Evolutionary conservation across 2,888 invertebrate species (phyloP).

Genomic region (Dryococelus australis): DNA sequence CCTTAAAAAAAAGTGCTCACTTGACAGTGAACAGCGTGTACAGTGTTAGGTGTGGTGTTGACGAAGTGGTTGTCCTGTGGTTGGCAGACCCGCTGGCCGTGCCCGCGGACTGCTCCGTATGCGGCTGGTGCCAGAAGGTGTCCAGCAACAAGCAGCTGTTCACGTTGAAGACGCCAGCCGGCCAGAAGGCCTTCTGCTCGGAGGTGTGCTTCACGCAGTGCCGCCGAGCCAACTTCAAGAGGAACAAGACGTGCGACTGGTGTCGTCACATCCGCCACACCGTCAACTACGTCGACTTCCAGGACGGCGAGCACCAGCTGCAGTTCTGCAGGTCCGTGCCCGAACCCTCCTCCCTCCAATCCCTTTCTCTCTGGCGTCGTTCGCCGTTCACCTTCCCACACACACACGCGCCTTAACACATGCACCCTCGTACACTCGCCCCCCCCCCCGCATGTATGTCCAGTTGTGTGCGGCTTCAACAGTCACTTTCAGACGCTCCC

Average conservation of each 20-base stretch:
- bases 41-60: no score
- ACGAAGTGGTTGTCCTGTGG: neutral
- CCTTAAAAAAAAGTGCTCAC: no score
- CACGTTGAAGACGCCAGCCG: conserved; percentile 54
- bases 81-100: conserved; percentile 34
- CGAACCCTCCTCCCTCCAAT: conserved; percentile 18
- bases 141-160: conserved; percentile 49
- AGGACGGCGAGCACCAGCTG: conserved; percentile 89
- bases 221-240: conserved; percentile 86
- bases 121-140: conserved; percentile 78
- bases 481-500: no score
- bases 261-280: conserved; percentile 90
- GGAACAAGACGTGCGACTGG: conserved; percentile 93
- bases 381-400: neutral
- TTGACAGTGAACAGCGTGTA: no score
- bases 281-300: conserved; percentile 89
- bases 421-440: no score
- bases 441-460: no score
- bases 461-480: neutral
- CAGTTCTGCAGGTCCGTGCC: conserved; percentile 70
- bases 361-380: neutral
- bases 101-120: conserved; percentile 54
- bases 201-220: conserved; percentile 92
- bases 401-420: no score
- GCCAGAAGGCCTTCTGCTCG: conserved; percentile 74